Percentiles rank a stretch among this genome's conserved stretches.
Conservation (phyloP, 2,797 vertebrate species). For the Aplochiton taeniatus region DNA sequence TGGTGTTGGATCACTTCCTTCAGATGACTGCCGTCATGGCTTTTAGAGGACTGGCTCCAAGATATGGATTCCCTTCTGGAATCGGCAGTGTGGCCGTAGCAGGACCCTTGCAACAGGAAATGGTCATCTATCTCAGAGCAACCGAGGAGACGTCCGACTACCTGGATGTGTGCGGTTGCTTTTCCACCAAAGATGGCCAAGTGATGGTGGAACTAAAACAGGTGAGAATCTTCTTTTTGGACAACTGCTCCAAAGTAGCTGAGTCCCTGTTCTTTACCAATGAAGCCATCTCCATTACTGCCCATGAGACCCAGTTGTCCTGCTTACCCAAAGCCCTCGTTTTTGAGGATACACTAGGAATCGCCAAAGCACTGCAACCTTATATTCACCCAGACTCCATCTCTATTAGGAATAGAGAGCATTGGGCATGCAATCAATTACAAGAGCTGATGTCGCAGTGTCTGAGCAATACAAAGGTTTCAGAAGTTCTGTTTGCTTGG, state of each 20-base stretch:
- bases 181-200: constrained; percentile 74
- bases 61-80: constrained; percentile 78
- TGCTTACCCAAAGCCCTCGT: constrained; percentile 73
- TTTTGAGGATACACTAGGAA: constrained; percentile 81
- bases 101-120: constrained; percentile 75
- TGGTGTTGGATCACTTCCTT: constrained; percentile 84
- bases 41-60: constrained; percentile 40
- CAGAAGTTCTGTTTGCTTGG: constrained; percentile 80
- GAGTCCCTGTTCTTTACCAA: constrained; percentile 79
- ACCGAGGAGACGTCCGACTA: constrained; percentile 68
- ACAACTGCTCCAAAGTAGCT: constrained; percentile 38
- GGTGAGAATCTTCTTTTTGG: constrained; percentile 77
- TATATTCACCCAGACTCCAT: constrained; percentile 67
- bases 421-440: constrained; percentile 37
- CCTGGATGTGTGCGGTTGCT: constrained; percentile 86
- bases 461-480: constrained; percentile 35
- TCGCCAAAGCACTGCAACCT: constrained; percentile 72
- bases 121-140: constrained; percentile 82
- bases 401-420: constrained; percentile 37
- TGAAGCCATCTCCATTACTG: constrained; percentile 57
- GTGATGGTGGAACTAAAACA: constrained; percentile 80
- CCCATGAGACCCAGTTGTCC: constrained; percentile 21
- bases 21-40: constrained; percentile 80
- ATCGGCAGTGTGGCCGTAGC: constrained; percentile 78
- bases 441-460: constrained; percentile 45